These are phyloP conservation scores for Nansenia antarctica DNA, from an alignment of 2,113 vertebrate species.

Conservation along the genomic window DNA sequence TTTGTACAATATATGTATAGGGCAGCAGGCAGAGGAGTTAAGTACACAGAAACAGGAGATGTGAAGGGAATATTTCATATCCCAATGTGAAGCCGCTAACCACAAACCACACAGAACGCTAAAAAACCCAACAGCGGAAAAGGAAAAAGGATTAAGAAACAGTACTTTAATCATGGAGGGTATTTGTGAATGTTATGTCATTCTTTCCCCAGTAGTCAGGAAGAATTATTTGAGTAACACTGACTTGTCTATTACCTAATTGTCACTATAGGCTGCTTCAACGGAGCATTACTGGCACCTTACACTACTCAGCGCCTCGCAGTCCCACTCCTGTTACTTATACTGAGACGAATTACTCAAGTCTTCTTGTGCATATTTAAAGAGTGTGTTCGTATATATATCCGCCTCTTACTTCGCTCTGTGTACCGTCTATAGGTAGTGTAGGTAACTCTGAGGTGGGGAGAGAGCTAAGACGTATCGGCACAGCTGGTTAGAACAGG, in stretches of 20 bases:
- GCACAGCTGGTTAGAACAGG: constrained; percentile 26
- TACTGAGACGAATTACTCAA: constrained; percentile 38
- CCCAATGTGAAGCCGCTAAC: not conserved
- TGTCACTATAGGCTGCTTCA: not conserved
- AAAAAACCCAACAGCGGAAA: not conserved
- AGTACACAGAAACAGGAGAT: not conserved
- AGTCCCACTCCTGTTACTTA: constrained; percentile 32
- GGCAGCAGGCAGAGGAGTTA: not conserved
- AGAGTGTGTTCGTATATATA: constrained; percentile 26
- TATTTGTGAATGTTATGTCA: no score
- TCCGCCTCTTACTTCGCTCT: constrained; percentile 22
- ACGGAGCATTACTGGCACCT: constrained; percentile 1
- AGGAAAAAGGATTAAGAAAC: not conserved
- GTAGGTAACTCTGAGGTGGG: constrained; percentile 19
- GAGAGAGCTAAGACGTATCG: constrained; percentile 1
- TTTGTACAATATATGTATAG: no score
- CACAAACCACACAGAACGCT: not conserved
- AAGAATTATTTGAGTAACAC: not conserved
- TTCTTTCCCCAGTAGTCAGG: not conserved
- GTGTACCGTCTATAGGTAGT: constrained; percentile 5
- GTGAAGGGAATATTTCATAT: not conserved
- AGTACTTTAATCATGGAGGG: not conserved
- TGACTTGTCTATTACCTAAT: not conserved
- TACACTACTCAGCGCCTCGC: constrained; percentile 11
- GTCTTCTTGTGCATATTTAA: constrained; percentile 53